phyloP scores from a whole-genome alignment of 1,140 invertebrate genomes.

The Chionoecetes opilio region DNA sequence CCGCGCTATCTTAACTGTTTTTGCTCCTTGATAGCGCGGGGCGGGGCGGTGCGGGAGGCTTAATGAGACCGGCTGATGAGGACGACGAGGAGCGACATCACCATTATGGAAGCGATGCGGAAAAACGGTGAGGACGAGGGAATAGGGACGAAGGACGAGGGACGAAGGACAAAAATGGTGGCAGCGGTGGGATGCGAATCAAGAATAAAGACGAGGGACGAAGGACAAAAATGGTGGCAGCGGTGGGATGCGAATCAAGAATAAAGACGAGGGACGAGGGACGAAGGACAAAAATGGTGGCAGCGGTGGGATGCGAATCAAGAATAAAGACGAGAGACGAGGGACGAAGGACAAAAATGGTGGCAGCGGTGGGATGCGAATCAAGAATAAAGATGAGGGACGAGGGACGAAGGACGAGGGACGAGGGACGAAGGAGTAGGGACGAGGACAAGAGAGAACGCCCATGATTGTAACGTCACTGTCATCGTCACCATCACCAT shows the following conservation, averaged over 20 bases:
- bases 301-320: too few species aligned
- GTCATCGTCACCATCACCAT: neutral
- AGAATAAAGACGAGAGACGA: neutral
- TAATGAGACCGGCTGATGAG: neutral
- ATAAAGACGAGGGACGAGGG: neutral
- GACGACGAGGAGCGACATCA: neutral
- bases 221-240: neutral
- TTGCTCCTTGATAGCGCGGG: neutral
- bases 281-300: neutral
- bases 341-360: too few species aligned
- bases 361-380: too few species aligned
- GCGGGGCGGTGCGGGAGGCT: neutral
- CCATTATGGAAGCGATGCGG: neutral
- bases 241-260: too few species aligned
- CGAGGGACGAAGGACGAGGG: too few species aligned
- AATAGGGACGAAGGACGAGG: neutral
- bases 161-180: too few species aligned
- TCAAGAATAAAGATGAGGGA: too few species aligned
- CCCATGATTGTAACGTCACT: too few species aligned
- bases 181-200: too few species aligned
- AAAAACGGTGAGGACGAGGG: neutral
- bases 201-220: neutral
- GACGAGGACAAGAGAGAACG: too few species aligned
- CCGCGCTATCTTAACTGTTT: slow-evolving; percentile 16
- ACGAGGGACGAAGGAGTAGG: too few species aligned